Conservation (phyloP, 1,140 invertebrate genomes). For the Drosophila kanapiae region DNA sequence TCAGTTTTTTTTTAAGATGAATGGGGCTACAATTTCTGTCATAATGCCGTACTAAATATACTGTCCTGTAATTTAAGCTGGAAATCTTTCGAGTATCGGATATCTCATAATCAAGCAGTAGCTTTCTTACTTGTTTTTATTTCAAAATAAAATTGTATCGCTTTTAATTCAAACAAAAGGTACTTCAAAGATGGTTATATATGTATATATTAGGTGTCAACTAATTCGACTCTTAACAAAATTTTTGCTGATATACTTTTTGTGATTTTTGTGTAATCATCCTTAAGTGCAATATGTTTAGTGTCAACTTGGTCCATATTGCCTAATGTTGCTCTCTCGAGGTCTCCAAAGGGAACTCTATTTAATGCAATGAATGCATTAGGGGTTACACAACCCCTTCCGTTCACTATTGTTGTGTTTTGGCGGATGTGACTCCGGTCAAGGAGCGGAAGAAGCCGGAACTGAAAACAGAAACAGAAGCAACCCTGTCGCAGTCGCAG, state of each 20-base stretch:
- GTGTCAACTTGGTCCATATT: slow-evolving; percentile 6
- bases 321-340: slow-evolving; percentile 11
- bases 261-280: background rate
- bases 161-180: background rate
- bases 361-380: slow-evolving; percentile 42
- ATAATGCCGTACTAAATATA: too few species aligned
- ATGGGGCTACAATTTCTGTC: too few species aligned
- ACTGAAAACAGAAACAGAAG: slow-evolving; percentile 11
- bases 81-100: too few species aligned
- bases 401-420: background rate
- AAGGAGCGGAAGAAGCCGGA: slow-evolving; percentile 42
- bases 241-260: too few species aligned
- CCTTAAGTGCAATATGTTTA: background rate
- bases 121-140: background rate
- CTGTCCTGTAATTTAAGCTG: too few species aligned
- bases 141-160: too few species aligned
- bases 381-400: slow-evolving; percentile 24
- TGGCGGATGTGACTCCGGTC: slow-evolving; percentile 49
- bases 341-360: background rate
- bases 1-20: too few species aligned
- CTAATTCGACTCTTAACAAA: background rate
- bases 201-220: background rate
- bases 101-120: too few species aligned
- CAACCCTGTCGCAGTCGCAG: slow-evolving; percentile 39
- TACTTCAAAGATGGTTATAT: background rate